Conservation (phyloP, 2,113 vertebrate genomes). For the Alouatta palliata region DNA sequence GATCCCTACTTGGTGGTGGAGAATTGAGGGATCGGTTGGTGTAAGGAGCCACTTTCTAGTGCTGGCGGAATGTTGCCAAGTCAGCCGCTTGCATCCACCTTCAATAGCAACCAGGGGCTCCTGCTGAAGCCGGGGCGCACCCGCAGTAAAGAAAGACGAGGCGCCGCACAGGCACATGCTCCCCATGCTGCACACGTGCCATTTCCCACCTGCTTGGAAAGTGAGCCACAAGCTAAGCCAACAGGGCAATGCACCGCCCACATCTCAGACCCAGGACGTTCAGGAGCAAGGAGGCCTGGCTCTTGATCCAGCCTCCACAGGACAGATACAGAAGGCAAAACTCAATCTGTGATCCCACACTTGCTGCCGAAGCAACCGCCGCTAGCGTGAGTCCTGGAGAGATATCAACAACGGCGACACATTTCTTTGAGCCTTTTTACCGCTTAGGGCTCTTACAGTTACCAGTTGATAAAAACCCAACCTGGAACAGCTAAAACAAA, state of each 20-base stretch:
- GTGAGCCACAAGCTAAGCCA: fast-evolving
- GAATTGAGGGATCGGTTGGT: not conserved
- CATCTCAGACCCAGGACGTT: not conserved
- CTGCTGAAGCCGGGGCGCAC: not conserved
- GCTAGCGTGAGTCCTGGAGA: not conserved
- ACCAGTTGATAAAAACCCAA: not conserved
- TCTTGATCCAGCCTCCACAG: not conserved
- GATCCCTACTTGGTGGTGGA: too few relatives aligned
- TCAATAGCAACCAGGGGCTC: not conserved
- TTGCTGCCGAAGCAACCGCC: not conserved
- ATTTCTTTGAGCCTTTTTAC: not conserved
- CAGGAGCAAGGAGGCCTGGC: not conserved
- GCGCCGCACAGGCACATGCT: not conserved
- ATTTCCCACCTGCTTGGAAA: not conserved
- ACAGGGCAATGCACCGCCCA: not conserved
- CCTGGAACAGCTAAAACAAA: not conserved
- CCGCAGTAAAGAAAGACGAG: not conserved
- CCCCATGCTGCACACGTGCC: not conserved
- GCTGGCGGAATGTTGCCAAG: not conserved
- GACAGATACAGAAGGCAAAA: not conserved
- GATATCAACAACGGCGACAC: not conserved
- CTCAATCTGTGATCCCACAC: not conserved
- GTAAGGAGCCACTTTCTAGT: not conserved
- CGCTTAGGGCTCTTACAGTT: not conserved
- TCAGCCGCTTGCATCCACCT: not conserved